Evolutionary conservation across 2,797 vertebrate species (phyloP), one percentile per base, ranked within the genome.

Genomic region (Galaxias olidus): DNA sequence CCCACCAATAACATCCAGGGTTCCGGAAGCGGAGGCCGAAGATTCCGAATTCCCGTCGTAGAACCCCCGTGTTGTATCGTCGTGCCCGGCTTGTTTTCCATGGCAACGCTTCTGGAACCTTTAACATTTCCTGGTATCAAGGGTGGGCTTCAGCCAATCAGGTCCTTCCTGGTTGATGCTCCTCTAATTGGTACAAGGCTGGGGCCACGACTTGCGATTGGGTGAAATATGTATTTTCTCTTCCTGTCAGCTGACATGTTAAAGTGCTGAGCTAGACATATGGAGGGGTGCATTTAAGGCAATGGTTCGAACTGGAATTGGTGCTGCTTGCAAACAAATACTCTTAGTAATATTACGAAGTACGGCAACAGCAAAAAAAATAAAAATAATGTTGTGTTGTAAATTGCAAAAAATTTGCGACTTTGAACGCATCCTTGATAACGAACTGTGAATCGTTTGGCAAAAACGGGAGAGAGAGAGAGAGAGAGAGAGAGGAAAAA

Each of bases 231-330:
- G 9, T 69, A 48, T 74, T 65, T 66, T 64, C 61, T 75, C 60
- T 76, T 71, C 68, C 70, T 51, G 49, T 57, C 45, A 54, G 49
- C 55, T 44, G 45, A n/a, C 12, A 59, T 61, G 48, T n/a, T 63
- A 51, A 15, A 17, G 59, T 64, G 75, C 65, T 4, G 14, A 14
- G 63, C 59, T 18, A 1, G 19, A 56, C 18, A 63, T 10, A 0
- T 57, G 17, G 59, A 17, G 40, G 41, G 49, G 15, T 42, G 41
- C 15, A 42, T 53, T 63, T 19, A 63, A 60, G 58, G 53, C 61
- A 45, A 44, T 10, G 53, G 63, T 43, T 72, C 74, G 68, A 77
- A 61, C 65, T 71, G 67, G 63, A 71, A 63, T 9, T 10, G 65
- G 64, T 44, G 68, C 63, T 61, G 17, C 0, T 12, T 41, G 4